Evolutionary conservation across 2,888 invertebrate species (phyloP).

Genomic region (Euzophera pinguis): DNA sequence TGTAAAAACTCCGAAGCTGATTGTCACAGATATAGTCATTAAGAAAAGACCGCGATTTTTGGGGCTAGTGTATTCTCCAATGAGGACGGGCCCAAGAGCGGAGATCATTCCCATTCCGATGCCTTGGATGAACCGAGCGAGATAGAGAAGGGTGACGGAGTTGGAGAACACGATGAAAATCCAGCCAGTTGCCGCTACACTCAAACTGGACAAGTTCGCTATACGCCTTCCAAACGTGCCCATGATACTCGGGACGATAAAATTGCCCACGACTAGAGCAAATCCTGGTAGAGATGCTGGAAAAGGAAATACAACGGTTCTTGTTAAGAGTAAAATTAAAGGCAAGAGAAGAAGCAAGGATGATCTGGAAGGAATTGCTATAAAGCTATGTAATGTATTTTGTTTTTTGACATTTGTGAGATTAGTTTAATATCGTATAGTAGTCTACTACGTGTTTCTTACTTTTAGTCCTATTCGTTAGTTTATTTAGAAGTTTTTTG

Average conservation of each 20-base stretch:
- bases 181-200: conserved; percentile 76
- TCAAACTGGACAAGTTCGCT: conserved; percentile 64
- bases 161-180: conserved; percentile 60
- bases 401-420: too few relatives aligned
- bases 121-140: conserved; percentile 56
- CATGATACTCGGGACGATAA: conserved; percentile 60
- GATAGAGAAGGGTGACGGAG: conserved; percentile 44
- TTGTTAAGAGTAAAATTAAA: too few relatives aligned
- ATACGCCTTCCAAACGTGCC: conserved; percentile 73
- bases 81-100: conserved; percentile 66
- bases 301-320: conserved; percentile 18
- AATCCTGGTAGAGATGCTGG: conserved; percentile 49
- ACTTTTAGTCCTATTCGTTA: too few relatives aligned
- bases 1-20: conserved; percentile 79
- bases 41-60: conserved; percentile 80
- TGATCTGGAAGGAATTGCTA: too few relatives aligned
- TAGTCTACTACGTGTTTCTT: too few relatives aligned
- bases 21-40: conserved; percentile 75
- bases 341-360: too few relatives aligned
- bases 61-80: conserved; percentile 77
- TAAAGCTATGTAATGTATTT: too few relatives aligned
- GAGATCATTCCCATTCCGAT: conserved; percentile 71
- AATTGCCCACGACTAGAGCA: conserved; percentile 47
- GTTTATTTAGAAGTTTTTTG: too few relatives aligned
- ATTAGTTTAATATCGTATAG: too few relatives aligned